Conservation (phyloP, 2,797 vertebrate species). For the Trichosurus vulpecula region DNA sequence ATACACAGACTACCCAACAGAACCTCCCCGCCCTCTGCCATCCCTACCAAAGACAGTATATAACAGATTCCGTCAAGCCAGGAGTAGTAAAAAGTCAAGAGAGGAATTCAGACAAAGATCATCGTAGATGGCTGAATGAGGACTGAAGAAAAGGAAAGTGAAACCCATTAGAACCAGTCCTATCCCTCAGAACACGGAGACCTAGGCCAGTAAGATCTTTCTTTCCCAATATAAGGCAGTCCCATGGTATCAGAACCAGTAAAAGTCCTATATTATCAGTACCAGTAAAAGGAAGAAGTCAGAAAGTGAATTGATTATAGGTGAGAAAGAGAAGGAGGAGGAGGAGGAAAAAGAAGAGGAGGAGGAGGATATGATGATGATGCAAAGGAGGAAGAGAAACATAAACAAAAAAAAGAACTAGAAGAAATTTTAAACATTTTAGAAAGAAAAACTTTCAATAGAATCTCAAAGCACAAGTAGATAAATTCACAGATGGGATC, state of each 20-base stretch:
- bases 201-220: neutral
- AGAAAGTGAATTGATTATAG: neutral
- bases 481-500: neutral
- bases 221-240: neutral
- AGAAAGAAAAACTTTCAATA: neutral
- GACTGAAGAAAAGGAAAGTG: neutral
- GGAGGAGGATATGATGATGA: no score
- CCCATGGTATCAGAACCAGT: neutral
- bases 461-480: neutral
- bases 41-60: neutral
- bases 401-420: neutral
- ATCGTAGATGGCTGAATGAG: neutral
- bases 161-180: neutral
- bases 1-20: rapidly evolving
- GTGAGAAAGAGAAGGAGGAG: no score
- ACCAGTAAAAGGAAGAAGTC: neutral
- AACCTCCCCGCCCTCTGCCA: neutral
- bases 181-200: neutral
- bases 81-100: neutral
- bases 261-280: neutral
- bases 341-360: neutral
- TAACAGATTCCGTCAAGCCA: neutral
- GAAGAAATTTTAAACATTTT: neutral
- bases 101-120: neutral
- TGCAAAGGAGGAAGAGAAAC: no score